Conservation (phyloP, 2,797 vertebrate species). For the Enteromius trimaculatus region DNA sequence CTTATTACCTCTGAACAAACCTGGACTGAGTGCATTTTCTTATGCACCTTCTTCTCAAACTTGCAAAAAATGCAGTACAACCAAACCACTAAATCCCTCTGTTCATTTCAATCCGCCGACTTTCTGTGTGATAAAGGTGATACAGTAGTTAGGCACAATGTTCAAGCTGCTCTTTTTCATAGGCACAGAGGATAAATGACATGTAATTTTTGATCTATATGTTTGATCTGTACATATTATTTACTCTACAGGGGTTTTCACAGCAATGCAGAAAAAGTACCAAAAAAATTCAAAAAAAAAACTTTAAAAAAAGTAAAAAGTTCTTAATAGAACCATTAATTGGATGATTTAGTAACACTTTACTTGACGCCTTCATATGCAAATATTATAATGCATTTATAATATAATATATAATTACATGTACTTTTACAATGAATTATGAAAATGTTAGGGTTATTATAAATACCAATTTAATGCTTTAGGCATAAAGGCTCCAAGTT, state of each 20-base stretch:
- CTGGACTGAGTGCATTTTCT: conserved; percentile 6
- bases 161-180: background rate
- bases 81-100: background rate
- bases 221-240: no score
- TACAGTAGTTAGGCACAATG: background rate
- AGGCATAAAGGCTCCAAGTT: background rate
- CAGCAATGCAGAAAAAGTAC: background rate
- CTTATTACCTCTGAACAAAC: conserved; percentile 12
- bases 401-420: no score
- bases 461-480: no score
- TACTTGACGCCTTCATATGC: no score
- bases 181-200: background rate
- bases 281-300: background rate
- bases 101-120: background rate
- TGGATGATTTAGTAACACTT: no score
- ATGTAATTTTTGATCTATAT: background rate
- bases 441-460: no score
- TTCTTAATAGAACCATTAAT: no score
- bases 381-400: no score
- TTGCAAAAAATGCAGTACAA: background rate
- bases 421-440: no score
- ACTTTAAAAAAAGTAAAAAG: background rate
- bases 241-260: background rate
- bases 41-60: background rate
- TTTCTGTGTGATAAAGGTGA: background rate